Conservation (phyloP, 1,140 invertebrate species). For the Formica exsecta region DNA sequence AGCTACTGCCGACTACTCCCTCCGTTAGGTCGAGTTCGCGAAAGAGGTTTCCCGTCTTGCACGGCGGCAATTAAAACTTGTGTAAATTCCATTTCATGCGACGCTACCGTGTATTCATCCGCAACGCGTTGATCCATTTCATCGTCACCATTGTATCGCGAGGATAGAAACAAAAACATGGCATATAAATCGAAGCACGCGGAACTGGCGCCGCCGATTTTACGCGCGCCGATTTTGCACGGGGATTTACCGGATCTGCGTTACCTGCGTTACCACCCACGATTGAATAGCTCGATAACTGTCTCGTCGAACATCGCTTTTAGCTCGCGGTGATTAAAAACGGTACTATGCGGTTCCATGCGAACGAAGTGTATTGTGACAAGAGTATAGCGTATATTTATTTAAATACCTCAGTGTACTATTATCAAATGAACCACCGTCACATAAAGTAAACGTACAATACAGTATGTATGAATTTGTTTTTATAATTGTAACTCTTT, state of each 20-base stretch:
- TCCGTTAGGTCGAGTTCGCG: conserved; percentile 40
- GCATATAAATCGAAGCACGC: conserved; percentile 1
- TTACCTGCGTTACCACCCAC: conserved; percentile 48
- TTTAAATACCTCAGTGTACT: conserved; percentile 6
- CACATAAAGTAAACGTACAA: conserved; percentile 2
- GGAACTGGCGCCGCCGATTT: not conserved
- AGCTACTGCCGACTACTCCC: conserved; percentile 70
- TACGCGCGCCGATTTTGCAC: conserved; percentile 3
- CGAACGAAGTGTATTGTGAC: conserved; percentile 20
- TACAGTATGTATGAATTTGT: not conserved
- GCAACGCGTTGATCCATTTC: conserved; percentile 18
- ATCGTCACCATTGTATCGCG: not conserved
- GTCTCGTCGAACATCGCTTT: conserved; percentile 29
- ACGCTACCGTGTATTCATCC: not conserved
- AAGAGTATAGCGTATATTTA: conserved; percentile 23
- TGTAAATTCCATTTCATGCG: conserved; percentile 49
- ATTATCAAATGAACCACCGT: not conserved
- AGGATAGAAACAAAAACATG: conserved; percentile 23
- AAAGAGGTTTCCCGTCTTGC: conserved; percentile 55
- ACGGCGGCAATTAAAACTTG: conserved; percentile 73
- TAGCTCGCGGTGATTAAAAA: conserved; percentile 57
- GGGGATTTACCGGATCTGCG: conserved; percentile 6
- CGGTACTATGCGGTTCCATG: not conserved
- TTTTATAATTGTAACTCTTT: not conserved
- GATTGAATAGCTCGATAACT: conserved; percentile 52